These are phyloP conservation scores for Gulo gulo DNA, from an alignment of 2,113 vertebrate species.

Conservation along the genomic window DNA sequence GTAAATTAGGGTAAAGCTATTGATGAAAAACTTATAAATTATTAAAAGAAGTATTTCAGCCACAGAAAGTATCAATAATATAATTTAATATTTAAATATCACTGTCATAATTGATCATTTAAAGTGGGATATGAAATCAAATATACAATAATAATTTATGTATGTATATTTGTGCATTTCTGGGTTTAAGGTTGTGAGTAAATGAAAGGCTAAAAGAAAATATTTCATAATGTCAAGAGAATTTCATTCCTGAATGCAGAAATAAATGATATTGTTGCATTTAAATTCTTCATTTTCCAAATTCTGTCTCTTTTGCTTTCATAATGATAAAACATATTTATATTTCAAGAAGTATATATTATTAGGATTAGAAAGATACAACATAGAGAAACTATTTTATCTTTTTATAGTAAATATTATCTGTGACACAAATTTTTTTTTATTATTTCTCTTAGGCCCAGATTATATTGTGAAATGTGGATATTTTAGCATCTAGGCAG, in stretches of 20 bases:
- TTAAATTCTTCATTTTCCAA: neutral
- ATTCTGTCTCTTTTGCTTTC: neutral
- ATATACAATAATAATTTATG: neutral
- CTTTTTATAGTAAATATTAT: neutral
- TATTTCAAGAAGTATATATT: neutral
- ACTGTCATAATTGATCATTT: neutral
- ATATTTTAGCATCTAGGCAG: neutral
- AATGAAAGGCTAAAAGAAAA: neutral
- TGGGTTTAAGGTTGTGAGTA: neutral
- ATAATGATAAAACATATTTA: neutral
- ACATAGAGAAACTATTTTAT: neutral
- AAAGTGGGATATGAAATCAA: neutral
- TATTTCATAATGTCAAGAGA: neutral
- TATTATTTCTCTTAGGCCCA: neutral
- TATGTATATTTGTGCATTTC: neutral
- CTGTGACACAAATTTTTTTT: neutral
- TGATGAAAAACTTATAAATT: neutral
- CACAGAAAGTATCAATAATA: neutral
- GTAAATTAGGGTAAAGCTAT: neutral
- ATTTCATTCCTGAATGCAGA: neutral
- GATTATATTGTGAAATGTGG: neutral
- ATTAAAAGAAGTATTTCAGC: neutral
- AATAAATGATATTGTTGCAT: neutral
- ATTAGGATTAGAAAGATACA: neutral
- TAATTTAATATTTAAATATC: neutral